Conservation (phyloP, 2,888 invertebrate genomes). For the Pachycephus smyrnensis region DNA sequence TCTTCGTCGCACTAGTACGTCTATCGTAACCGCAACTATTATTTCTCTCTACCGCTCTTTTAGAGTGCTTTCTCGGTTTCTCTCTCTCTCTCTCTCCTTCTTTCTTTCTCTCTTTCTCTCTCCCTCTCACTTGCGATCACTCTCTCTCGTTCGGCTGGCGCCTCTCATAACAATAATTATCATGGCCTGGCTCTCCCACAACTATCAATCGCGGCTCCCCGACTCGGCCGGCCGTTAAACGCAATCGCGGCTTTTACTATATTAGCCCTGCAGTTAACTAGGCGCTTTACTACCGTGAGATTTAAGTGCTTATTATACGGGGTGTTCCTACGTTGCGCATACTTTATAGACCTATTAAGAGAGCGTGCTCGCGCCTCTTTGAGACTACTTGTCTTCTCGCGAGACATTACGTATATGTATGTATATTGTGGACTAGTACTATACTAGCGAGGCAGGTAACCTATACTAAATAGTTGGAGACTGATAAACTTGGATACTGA, state of each 20-base stretch:
- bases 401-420: background rate
- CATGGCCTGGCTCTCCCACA: conserved; percentile 34
- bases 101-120: background rate
- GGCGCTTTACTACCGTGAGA: conserved; percentile 10
- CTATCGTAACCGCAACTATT: conserved; percentile 20
- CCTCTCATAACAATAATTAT: conserved; percentile 58
- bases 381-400: background rate
- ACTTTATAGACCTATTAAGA: conserved; percentile 3
- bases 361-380: conserved; percentile 3
- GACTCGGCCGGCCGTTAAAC: conserved; percentile 15
- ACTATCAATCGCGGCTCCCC: conserved; percentile 19
- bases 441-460: background rate
- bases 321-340: conserved; percentile 7
- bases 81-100: conserved; percentile 11
- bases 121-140: background rate
- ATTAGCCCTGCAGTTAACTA: conserved; percentile 9
- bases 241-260: conserved; percentile 20
- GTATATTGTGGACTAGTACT: background rate
- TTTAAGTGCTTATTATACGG: conserved; percentile 9
- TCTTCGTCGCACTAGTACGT: conserved; percentile 7
- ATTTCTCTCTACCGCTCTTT: conserved; percentile 25
- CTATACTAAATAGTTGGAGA: background rate
- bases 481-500: background rate
- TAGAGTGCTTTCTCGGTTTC: conserved; percentile 19
- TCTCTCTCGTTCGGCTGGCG: conserved; percentile 45